Conservation (phyloP, 2,797 vertebrate species). For the Sternotherus odoratus region DNA sequence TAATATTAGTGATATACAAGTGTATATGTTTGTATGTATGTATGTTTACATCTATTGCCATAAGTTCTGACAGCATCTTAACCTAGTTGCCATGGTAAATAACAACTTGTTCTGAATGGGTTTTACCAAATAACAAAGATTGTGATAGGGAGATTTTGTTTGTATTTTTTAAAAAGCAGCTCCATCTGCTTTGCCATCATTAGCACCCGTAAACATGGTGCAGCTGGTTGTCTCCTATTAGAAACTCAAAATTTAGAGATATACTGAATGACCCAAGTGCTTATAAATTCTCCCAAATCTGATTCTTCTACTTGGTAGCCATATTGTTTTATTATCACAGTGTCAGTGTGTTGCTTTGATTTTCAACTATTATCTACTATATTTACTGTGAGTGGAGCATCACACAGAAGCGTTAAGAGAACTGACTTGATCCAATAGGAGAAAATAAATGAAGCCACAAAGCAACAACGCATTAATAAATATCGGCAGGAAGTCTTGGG, state of each 20-base stretch:
- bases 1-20: not conserved
- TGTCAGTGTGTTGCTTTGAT: constrained; percentile 38
- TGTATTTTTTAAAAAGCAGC: not conserved
- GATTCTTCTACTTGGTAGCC: constrained; percentile 42
- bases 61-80: constrained; percentile 18
- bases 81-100: not conserved
- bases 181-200: constrained; percentile 5
- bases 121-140: constrained; percentile 19
- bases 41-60: not conserved
- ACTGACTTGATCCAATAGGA: not conserved
- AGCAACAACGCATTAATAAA: constrained; percentile 10
- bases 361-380: constrained; percentile 29
- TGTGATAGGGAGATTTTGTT: not conserved
- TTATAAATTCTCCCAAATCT: not conserved
- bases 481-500: not conserved
- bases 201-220: constrained; percentile 24
- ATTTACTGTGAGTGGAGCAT: not conserved
- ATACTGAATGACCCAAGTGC: not conserved
- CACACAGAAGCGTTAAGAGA: constrained; percentile 17
- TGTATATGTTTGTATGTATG: not conserved
- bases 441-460: constrained; percentile 24
- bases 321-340: constrained; percentile 49
- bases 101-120: constrained; percentile 7
- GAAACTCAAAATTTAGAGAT: constrained; percentile 14
- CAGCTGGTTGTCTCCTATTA: constrained; percentile 40